Evolutionary conservation across 2,888 invertebrate species (phyloP).

Genomic region (Ganaspis brasiliensis): DNA sequence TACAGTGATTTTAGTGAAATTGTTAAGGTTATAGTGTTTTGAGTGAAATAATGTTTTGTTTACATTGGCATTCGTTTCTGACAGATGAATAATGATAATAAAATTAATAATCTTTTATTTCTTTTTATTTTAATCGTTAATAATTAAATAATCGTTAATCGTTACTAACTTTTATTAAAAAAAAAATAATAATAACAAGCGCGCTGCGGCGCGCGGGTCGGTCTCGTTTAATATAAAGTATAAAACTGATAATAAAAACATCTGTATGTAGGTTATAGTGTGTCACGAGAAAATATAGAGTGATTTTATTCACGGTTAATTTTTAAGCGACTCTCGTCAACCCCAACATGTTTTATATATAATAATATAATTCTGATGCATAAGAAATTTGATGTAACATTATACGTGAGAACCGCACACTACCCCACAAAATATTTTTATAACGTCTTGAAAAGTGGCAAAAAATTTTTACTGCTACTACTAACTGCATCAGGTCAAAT

Average conservation of each 20-base stretch:
- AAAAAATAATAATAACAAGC: no score
- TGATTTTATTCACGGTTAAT: background rate
- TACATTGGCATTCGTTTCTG: no score
- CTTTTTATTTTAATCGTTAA: no score
- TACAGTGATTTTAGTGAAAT: no score
- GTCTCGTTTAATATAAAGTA: background rate
- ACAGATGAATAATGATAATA: no score
- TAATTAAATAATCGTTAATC: no score
- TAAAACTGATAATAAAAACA: constrained; percentile 12
- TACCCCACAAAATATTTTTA: constrained; percentile 25
- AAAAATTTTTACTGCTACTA: constrained; percentile 24
- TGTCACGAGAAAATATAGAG: background rate
- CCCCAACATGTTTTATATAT: constrained; percentile 4
- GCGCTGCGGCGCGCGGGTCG: no score
- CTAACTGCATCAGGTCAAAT: constrained; percentile 17
- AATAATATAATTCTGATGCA: background rate
- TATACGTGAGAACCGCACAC: constrained; percentile 33
- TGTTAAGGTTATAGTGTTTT: no score
- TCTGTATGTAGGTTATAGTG: constrained; percentile 1
- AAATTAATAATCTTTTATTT: no score
- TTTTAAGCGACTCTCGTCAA: background rate
- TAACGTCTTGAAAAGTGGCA: constrained; percentile 34
- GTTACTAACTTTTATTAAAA: no score
- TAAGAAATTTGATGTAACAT: background rate
- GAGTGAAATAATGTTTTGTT: no score